Conservation (phyloP, 2,888 invertebrate species). For the Agriotes lineatus region DNA sequence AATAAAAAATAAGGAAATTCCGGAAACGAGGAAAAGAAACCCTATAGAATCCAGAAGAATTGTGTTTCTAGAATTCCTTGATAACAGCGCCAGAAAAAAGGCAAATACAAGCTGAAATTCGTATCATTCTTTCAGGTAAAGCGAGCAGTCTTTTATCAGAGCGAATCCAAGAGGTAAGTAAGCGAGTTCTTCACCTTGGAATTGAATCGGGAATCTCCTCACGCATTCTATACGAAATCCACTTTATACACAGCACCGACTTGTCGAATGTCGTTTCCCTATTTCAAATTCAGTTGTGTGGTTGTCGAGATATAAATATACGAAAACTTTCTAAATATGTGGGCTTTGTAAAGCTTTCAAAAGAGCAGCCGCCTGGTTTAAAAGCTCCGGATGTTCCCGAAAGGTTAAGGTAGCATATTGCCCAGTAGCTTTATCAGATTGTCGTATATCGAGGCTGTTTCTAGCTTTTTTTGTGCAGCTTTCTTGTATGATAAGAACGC, state of each 20-base stretch:
- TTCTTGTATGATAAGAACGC: too few relatives aligned
- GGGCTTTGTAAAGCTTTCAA: conserved; percentile 21
- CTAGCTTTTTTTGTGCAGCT: neutral
- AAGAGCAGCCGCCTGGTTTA: conserved; percentile 11
- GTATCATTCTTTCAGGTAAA: conserved; percentile 15
- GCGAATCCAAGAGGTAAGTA: conserved; percentile 27
- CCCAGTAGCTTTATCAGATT: neutral
- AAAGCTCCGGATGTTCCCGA: conserved; percentile 2
- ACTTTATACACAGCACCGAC: conserved; percentile 36
- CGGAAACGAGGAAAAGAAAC: neutral
- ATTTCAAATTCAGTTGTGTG: conserved; percentile 36
- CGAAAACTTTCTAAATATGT: conserved; percentile 26
- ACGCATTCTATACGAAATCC: conserved; percentile 37
- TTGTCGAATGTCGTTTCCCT: conserved; percentile 37
- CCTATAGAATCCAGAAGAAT: neutral
- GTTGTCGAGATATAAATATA: conserved; percentile 34
- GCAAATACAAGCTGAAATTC: neutral
- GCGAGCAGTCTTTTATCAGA: conserved; percentile 15
- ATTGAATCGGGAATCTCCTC: conserved; percentile 36
- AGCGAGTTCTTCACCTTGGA: conserved; percentile 33
- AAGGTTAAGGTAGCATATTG: neutral
- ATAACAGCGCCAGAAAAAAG: neutral
- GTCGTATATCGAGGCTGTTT: too few relatives aligned
- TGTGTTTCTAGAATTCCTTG: neutral
- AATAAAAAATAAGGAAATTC: neutral